A percentile compares a stretch with the other conserved stretches of the same genome.
These are phyloP conservation scores for Momotus momota DNA, from an alignment of 2,797 vertebrate species.

Conservation along the genomic window DNA sequence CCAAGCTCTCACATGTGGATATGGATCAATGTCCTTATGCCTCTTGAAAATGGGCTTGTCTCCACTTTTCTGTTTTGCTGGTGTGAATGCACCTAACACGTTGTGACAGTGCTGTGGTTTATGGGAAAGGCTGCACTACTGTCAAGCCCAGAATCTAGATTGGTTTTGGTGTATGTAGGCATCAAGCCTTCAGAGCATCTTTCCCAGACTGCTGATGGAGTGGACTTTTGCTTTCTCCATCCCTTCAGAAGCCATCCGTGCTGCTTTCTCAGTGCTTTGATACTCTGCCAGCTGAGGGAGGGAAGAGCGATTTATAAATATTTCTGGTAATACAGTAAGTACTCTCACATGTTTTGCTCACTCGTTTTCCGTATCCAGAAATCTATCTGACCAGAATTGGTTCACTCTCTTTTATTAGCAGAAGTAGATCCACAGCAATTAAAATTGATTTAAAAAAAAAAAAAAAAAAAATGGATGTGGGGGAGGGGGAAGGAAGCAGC, in stretches of 20 bases:
- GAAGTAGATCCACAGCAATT: slow-evolving; percentile 70
- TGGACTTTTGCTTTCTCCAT: slow-evolving; percentile 39
- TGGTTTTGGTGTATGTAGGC: neutral
- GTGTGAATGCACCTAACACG: neutral
- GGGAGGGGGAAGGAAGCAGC: neutral
- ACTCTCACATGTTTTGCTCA: slow-evolving; percentile 69
- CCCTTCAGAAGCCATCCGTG: slow-evolving; percentile 11
- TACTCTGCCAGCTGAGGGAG: slow-evolving; percentile 59
- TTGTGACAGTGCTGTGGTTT: neutral
- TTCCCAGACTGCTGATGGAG: neutral
- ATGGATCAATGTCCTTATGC: neutral
- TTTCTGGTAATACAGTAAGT: slow-evolving; percentile 75
- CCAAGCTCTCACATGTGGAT: neutral
- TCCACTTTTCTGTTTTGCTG: neutral
- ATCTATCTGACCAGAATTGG: slow-evolving; percentile 66
- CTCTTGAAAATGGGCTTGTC: neutral
- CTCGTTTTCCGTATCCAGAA: slow-evolving; percentile 68
- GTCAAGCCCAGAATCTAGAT: neutral
- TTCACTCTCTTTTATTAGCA: slow-evolving; percentile 69
- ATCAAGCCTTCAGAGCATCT: neutral
- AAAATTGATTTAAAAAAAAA: slow-evolving; percentile 60
- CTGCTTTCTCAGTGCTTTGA: slow-evolving; percentile 63
- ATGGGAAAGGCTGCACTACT: neutral
- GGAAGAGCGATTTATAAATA: slow-evolving; percentile 71
- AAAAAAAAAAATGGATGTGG: neutral